Evolutionary conservation across 2,113 vertebrate genomes (phyloP), one percentile per base, ranked within the genome.

Genomic region (Dicerorhinus sumatrensis): DNA sequence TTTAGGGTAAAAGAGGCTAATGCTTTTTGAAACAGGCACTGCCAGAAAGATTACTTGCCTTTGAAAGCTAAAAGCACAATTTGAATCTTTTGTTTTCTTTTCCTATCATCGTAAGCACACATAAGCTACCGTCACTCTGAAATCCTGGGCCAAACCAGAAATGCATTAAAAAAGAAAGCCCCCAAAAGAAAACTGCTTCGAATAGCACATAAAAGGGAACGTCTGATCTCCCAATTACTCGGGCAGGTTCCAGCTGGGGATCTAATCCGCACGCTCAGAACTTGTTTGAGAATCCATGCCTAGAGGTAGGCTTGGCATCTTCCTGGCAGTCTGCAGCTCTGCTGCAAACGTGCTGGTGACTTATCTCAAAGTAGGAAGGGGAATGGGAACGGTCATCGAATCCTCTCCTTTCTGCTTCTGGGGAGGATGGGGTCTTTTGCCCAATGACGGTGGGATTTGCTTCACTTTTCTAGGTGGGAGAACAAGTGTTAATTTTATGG

Each of bases 51-150:
- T 54, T 6, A 88, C 90, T 95, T 8, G 23, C 80, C 96, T 97
- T 96, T 96, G 97, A 96, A 94, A 96, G 84, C 90, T 96, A 60
- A 97, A 95, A 97, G 90, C 88, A 54, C 0, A 1, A 72, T 85
- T 69, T 87, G 81, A 95, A 92, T 75, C 90, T 85, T 73, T 94
- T 94, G 87, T 96, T 95, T 85, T 81, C 70, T 51, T n/a, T 65
- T 70, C 51, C 91, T 82, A 3, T 80, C 91, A 93, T 80, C 87
- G 81, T 94, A 91, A 95, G 96, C 90, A 70, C 63, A 79, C 51
- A 67, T n/a, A 92, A 96, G 94, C 90, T 89, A 25, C 76, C 7
- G 4, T 62, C 91, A 79, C 42, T 94, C 92, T 94, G 75, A 92
- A 94, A 91, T 86, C 92, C 94, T 27, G 72, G 67, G 56, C 76